A percentile compares a stretch with the other conserved stretches of the same genome.
Conservation (phyloP, 2,797 vertebrate genomes). For the Ctenochaetus hawaiiensis region DNA sequence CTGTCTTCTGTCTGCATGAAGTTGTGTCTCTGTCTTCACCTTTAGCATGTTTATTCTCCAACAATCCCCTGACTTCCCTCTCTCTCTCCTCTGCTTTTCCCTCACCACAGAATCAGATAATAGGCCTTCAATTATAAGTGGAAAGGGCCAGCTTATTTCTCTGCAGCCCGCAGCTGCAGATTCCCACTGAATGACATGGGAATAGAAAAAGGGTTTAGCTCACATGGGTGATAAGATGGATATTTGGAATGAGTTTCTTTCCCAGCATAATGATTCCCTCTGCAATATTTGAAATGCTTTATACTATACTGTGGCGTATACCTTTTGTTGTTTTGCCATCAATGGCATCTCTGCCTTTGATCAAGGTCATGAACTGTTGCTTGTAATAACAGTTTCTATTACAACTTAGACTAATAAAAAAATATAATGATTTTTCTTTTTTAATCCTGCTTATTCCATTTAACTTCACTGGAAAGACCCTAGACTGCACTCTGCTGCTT, state of each 20-base stretch:
- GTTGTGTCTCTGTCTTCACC: conserved; percentile 33
- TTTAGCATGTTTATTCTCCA: conserved; percentile 25
- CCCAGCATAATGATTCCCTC: conserved; percentile 51
- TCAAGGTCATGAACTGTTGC: not conserved
- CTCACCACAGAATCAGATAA: conserved; percentile 65
- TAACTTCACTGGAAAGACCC: not conserved
- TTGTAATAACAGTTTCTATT: conserved; percentile 2
- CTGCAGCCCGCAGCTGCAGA: conserved; percentile 26
- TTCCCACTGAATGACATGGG: conserved; percentile 50
- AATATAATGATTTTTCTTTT: not conserved
- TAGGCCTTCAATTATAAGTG: conserved; percentile 68
- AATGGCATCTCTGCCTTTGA: not conserved
- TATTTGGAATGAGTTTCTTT: conserved; percentile 56
- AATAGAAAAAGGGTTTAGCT: conserved; percentile 54
- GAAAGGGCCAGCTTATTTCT: conserved; percentile 36
- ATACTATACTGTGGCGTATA: not conserved
- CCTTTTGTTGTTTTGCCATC: conserved; percentile 10
- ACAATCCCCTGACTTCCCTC: conserved; percentile 3
- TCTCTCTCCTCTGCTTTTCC: conserved; percentile 4
- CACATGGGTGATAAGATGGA: conserved; percentile 63
- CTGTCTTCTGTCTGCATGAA: conserved; percentile 11
- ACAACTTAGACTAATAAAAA: conserved; percentile 19
- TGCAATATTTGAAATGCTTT: conserved; percentile 51
- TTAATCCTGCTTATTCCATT: conserved; percentile 19
- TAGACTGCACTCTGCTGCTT: conserved; percentile 2